Percentiles rank a stretch among this genome's conserved stretches.
Evolutionary conservation across 2,888 invertebrate species (phyloP).

Genomic region (Cabera pusaria): DNA sequence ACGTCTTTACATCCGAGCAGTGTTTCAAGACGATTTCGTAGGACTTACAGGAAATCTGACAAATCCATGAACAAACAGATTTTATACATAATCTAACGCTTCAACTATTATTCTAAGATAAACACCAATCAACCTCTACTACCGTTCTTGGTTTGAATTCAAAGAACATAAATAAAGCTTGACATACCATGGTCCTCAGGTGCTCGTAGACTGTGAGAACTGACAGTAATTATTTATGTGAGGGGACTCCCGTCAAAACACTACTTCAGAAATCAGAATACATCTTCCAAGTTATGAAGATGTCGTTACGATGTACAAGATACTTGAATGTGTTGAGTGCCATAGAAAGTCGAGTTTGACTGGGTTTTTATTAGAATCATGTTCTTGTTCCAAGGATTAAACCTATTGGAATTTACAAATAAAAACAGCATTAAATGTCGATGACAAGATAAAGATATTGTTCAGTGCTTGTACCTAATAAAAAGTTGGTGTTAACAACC

Average conservation of each 20-base stretch:
- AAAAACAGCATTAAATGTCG: too few relatives aligned
- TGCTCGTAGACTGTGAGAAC: constrained; percentile 63
- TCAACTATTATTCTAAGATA: too few relatives aligned
- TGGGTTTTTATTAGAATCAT: constrained; percentile 13
- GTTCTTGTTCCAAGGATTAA: neutral
- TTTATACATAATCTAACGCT: too few relatives aligned
- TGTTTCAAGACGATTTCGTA: too few relatives aligned
- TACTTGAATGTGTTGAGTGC: constrained; percentile 23
- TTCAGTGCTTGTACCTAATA: too few relatives aligned
- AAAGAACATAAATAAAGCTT: constrained; percentile 22
- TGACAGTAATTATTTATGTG: constrained; percentile 70
- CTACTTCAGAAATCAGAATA: constrained; percentile 32
- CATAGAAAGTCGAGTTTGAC: constrained; percentile 20
- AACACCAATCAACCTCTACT: constrained; percentile 8
- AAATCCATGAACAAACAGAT: too few relatives aligned
- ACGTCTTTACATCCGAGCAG: too few relatives aligned
- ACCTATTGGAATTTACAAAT: constrained; percentile 2
- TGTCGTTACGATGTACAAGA: constrained; percentile 28
- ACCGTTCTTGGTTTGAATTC: constrained; percentile 12
- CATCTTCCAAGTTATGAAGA: constrained; percentile 23
- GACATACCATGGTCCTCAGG: constrained; percentile 39
- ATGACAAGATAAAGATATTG: too few relatives aligned
- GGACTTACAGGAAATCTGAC: too few relatives aligned
- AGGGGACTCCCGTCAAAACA: constrained; percentile 38
- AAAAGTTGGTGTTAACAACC: too few relatives aligned